Evolutionary conservation across 2,888 invertebrate genomes (phyloP).

Genomic region (Platynereis dumerilii): DNA sequence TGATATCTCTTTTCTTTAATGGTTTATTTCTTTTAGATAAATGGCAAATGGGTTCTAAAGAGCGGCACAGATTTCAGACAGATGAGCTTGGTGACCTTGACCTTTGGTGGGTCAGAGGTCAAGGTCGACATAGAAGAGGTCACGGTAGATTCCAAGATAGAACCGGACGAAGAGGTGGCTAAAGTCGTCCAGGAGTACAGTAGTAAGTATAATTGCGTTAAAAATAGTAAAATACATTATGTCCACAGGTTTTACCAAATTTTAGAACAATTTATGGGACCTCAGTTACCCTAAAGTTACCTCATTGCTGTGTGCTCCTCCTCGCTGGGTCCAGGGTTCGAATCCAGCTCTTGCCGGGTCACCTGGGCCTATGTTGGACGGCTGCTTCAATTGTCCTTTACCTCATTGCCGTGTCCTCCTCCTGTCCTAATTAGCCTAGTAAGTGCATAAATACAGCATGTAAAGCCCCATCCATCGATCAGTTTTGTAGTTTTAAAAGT

Average conservation of each 20-base stretch:
- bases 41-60: slow-evolving; percentile 82
- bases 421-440: no score
- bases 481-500: not conserved
- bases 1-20: not conserved
- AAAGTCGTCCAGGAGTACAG: slow-evolving; percentile 77
- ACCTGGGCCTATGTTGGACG: no score
- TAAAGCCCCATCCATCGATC: not conserved
- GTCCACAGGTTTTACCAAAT: not conserved
- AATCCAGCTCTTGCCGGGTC: no score
- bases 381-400: no score
- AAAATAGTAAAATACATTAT: not conserved
- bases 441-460: no score
- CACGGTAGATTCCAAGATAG: slow-evolving; percentile 67
- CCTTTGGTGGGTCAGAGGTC: slow-evolving; percentile 65
- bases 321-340: no score
- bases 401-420: no score
- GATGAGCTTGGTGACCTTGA: slow-evolving; percentile 80
- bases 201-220: slow-evolving; percentile 64
- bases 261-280: not conserved
- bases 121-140: slow-evolving; percentile 74
- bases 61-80: slow-evolving; percentile 91
- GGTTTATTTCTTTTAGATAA: slow-evolving; percentile 67
- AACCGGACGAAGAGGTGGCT: slow-evolving; percentile 76
- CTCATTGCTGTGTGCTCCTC: no score
- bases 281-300: no score